phyloP scores from a whole-genome alignment of 2,113 vertebrate species.

The Zapornia atra region DNA sequence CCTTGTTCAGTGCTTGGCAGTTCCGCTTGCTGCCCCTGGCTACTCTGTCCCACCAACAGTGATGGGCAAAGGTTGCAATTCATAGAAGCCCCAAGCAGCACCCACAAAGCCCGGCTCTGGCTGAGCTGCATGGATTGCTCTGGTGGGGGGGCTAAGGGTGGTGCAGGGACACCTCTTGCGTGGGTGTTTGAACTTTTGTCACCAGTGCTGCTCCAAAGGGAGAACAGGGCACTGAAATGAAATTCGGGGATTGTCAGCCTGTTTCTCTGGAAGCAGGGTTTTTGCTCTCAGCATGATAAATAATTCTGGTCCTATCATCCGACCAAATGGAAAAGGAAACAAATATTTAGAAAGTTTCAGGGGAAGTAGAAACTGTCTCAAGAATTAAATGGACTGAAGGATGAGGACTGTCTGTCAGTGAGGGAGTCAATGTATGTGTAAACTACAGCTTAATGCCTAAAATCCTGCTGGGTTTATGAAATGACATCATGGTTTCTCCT shows the following conservation, averaged over 20 bases:
- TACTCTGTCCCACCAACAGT: neutral
- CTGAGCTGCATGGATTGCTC: neutral
- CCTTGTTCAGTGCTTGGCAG: neutral
- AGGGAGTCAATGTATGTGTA: neutral
- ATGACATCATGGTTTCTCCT: neutral
- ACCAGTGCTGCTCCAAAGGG: neutral
- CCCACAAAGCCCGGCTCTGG: neutral
- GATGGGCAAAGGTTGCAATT: neutral
- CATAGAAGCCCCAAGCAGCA: neutral
- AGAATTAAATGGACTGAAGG: neutral
- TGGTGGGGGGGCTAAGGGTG: neutral
- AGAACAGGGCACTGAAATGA: neutral
- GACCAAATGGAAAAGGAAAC: neutral
- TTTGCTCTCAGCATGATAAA: neutral
- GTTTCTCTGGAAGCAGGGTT: neutral
- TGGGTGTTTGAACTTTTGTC: neutral
- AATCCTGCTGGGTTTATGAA: neutral
- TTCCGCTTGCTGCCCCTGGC: neutral
- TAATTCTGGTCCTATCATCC: neutral
- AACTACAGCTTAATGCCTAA: neutral
- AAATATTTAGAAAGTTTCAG: neutral
- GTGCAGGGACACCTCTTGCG: neutral
- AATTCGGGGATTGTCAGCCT: neutral
- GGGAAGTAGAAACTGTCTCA: neutral
- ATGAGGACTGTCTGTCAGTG: neutral